Evolutionary conservation across 2,797 vertebrate genomes (phyloP).

Genomic region (Nyctalus aviator): DNA sequence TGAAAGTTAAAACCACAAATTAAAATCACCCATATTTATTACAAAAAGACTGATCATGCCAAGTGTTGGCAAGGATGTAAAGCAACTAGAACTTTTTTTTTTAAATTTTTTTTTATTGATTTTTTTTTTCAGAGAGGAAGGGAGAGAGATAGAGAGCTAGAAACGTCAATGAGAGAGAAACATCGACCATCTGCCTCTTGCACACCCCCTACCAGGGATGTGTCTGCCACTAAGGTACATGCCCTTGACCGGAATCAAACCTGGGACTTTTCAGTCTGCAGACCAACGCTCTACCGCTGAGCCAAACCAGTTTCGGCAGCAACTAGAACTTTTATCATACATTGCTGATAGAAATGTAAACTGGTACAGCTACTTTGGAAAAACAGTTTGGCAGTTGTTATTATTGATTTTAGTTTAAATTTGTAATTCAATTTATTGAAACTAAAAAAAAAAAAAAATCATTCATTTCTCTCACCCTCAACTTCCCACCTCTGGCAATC

Average conservation of each 20-base stretch:
- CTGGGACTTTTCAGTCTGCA: no score
- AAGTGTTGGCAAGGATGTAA: neutral
- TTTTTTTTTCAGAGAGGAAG: no score
- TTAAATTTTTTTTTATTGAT: no score
- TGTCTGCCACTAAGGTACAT: no score
- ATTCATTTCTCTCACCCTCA: neutral
- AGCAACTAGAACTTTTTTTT: neutral
- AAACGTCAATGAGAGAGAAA: no score
- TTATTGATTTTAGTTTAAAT: neutral
- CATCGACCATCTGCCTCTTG: no score
- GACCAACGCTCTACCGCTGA: no score
- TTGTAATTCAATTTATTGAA: neutral
- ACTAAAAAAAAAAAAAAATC: neutral
- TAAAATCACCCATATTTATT: neutral
- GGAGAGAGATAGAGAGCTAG: no score
- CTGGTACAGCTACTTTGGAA: neutral
- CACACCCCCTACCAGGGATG: no score
- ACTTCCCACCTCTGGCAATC: neutral
- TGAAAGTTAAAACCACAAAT: conserved; percentile 17
- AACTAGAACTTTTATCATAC: neutral
- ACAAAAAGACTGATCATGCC: neutral
- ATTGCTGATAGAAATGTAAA: neutral
- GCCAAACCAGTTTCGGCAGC: neutral
- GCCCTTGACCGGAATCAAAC: no score
- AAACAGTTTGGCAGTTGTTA: neutral